Percentiles rank a stretch among this genome's conserved stretches.
phyloP scores from a whole-genome alignment of 2,797 vertebrate genomes.

The Austrolebias charrua region DNA sequence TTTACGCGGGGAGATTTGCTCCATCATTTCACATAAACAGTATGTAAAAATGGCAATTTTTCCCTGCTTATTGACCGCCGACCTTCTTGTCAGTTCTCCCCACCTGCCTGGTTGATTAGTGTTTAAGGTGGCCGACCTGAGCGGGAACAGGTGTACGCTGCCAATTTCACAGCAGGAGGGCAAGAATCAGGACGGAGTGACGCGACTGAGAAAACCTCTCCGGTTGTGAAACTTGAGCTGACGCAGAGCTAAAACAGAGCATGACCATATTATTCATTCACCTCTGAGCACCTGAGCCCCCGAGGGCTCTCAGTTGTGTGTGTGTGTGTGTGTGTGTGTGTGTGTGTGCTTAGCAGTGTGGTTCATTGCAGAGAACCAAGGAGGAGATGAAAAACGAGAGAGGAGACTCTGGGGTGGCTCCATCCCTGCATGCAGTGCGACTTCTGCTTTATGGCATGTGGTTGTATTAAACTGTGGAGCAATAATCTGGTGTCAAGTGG shows the following conservation, averaged over 20 bases:
- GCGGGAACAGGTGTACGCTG: constrained; percentile 62
- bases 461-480: constrained; percentile 73
- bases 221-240: constrained; percentile 63
- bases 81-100: constrained; percentile 57
- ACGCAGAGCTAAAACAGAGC: constrained; percentile 58
- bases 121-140: constrained; percentile 50
- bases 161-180: constrained; percentile 49
- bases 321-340: constrained; percentile 17
- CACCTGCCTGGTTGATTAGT: constrained; percentile 54
- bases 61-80: constrained; percentile 63
- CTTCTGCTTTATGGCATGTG: constrained; percentile 76
- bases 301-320: constrained; percentile 36
- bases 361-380: constrained; percentile 41
- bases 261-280: constrained; percentile 58
- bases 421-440: constrained; percentile 58
- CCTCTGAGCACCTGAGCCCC: constrained; percentile 63
- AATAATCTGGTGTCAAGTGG: constrained; percentile 80
- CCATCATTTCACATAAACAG: constrained; percentile 40
- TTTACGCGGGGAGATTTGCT: constrained; percentile 10
- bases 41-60: constrained; percentile 24
- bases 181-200: constrained; percentile 38
- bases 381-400: constrained; percentile 60
- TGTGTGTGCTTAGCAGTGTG: constrained; percentile 48
- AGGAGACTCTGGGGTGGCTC: constrained; percentile 45
- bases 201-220: constrained; percentile 41